phyloP scores from a whole-genome alignment of 2,113 vertebrate genomes.

The Poeciliopsis prolifica region DNA sequence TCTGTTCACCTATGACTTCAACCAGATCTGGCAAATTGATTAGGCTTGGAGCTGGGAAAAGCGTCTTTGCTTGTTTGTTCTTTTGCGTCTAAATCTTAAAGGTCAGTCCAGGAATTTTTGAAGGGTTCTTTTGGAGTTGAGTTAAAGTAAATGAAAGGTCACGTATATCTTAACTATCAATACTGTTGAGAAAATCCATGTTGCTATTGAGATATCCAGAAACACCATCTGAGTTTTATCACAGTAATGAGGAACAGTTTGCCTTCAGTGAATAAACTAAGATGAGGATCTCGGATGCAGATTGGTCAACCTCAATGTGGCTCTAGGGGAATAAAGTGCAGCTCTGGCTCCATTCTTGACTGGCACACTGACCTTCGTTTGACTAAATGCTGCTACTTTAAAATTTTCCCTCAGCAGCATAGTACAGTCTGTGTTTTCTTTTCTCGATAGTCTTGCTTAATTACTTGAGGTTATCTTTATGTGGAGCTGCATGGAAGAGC shows the following conservation, averaged over 20 bases:
- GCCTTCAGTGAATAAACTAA: not conserved
- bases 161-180: not conserved
- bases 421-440: not conserved
- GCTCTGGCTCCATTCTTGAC: not conserved
- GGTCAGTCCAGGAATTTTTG: too few relatives aligned
- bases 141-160: too few relatives aligned
- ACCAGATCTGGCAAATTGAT: too few relatives aligned
- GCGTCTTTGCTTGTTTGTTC: too few relatives aligned
- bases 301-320: slow-evolving; percentile 18
- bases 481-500: slow-evolving; percentile 5
- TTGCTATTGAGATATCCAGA: not conserved
- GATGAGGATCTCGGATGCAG: slow-evolving; percentile 1
- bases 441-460: slow-evolving; percentile 8
- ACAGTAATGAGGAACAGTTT: not conserved
- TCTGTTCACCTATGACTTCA: too few relatives aligned
- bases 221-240: not conserved
- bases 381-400: slow-evolving; percentile 1
- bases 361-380: slow-evolving; percentile 19
- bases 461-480: slow-evolving; percentile 15
- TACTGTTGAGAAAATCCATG: not conserved
- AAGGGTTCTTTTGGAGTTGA: too few relatives aligned
- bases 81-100: too few relatives aligned
- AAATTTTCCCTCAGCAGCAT: not conserved
- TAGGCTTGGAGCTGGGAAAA: too few relatives aligned
- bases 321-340: slow-evolving; percentile 24